These are phyloP conservation scores for Drosophila diplacantha DNA, from an alignment of 2,888 invertebrate species.

Conservation along the genomic window DNA sequence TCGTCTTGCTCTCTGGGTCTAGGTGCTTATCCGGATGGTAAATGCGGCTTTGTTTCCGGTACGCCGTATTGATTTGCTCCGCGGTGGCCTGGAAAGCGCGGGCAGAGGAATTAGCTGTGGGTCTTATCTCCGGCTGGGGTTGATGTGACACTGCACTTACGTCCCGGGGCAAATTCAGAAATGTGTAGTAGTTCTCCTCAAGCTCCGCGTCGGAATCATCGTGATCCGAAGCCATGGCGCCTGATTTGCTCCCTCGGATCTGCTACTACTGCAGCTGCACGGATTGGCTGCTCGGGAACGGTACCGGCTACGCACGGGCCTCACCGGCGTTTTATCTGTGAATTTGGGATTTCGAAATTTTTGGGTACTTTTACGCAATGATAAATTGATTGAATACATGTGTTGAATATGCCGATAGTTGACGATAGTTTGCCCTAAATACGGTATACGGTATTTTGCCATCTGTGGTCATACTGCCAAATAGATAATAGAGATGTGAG, in stretches of 20 bases:
- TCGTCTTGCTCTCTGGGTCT: slow-evolving; percentile 88
- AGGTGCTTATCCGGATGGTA: slow-evolving; percentile 98
- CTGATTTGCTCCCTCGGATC: slow-evolving; percentile 4
- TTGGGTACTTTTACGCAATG: slow-evolving; percentile 64
- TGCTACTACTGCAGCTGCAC: not conserved
- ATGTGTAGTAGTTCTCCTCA: slow-evolving; percentile 92
- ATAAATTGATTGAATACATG: slow-evolving; percentile 56
- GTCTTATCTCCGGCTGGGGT: not conserved
- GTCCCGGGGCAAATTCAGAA: slow-evolving; percentile 89
- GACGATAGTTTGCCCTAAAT: slow-evolving; percentile 24
- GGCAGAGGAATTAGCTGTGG: not conserved
- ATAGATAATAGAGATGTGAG: not conserved
- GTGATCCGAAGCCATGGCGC: slow-evolving; percentile 77
- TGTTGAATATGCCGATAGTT: slow-evolving; percentile 54
- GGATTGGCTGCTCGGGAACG: slow-evolving; percentile 11
- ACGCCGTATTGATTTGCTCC: slow-evolving; percentile 96
- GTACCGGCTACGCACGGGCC: slow-evolving; percentile 36
- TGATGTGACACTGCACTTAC: slow-evolving; percentile 79
- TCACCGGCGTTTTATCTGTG: slow-evolving; percentile 46
- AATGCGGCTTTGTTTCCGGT: slow-evolving; percentile 91
- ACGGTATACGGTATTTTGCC: slow-evolving; percentile 18
- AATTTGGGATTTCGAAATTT: slow-evolving; percentile 65
- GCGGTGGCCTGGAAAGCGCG: slow-evolving; percentile 84
- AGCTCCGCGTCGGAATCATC: slow-evolving; percentile 82
- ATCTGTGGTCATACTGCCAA: slow-evolving; percentile 22